Evolutionary conservation across 2,113 vertebrate genomes (phyloP), one percentile per base, ranked within the genome.

Genomic region (Nothocercus nigrocapillus): DNA sequence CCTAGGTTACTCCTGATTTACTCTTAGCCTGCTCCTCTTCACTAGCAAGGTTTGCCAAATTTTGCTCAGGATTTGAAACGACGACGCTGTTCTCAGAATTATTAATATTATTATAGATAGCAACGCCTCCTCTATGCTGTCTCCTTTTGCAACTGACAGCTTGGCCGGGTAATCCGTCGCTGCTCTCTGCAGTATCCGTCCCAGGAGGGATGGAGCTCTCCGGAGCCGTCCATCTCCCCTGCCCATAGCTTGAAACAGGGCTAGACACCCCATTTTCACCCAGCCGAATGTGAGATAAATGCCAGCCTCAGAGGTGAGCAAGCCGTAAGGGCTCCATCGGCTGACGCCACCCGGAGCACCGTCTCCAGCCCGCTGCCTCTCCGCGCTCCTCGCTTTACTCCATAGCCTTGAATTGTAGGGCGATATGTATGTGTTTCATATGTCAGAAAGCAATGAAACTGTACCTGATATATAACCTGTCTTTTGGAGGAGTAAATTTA

Each of bases 111-210:
- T 56, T 24, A 24, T 7, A 25, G 28, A 13, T 8, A 30, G 16
- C 58, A 58, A 49, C 6, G 42, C 22, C 42, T 49, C 8, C 14
- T 49, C 15, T 34, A 66, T 40, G 40, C 27, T 13, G 53, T 10
- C 38, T 68, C 38, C 25, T 30, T 30, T 0, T 0, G 44, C 1
- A 2, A 44, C 24, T 36, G 54, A 10, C 25, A 24, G 3, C 64
- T 64, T 42, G 4, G 59, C 34, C 24, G n/a, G 59, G 20, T 25
- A 24, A 24, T 34, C 5, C 21, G 11, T 42, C 17, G 16, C 62
- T 28, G 36, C 25, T 27, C 34, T 17, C 36, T 28, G 62, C 51
- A 25, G 36, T 17, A 17, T 40, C 62, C 62, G 5, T 27, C 25
- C 16, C 36, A 11, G 38, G 16, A 17, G 51, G 38, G 25, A 42